Percentiles rank a stretch among this genome's conserved stretches.
phyloP scores from a whole-genome alignment of 2,113 vertebrate species.

The Actenoides lindsayi region DNA sequence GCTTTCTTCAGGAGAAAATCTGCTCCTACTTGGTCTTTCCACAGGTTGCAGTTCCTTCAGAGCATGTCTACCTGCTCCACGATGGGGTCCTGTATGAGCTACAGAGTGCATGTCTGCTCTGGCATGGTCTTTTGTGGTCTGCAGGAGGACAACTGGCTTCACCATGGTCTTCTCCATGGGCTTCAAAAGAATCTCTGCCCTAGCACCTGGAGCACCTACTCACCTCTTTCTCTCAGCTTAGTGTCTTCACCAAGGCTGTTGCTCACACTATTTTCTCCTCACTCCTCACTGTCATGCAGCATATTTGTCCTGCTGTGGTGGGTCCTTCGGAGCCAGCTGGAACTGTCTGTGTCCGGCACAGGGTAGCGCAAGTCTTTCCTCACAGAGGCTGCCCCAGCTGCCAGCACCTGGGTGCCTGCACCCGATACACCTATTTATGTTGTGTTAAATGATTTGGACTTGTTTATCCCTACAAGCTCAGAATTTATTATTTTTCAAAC shows the following conservation, averaged over 20 bases:
- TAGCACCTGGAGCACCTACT: not conserved
- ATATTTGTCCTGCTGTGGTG: not conserved
- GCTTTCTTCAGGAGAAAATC: not conserved
- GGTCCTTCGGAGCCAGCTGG: rapidly evolving
- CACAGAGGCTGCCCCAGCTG: not conserved
- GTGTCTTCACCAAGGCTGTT: not conserved
- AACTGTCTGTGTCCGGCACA: rapidly evolving
- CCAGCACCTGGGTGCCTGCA: too few species aligned
- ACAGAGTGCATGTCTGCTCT: not conserved
- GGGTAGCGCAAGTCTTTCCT: not conserved
- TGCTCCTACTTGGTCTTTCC: not conserved
- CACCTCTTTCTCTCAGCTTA: not conserved
- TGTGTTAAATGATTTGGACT: not conserved
- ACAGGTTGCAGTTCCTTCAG: not conserved
- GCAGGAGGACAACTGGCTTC: not conserved
- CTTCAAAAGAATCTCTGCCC: not conserved
- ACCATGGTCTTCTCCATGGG: not conserved
- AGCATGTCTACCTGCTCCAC: not conserved
- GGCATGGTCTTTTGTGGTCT: not conserved
- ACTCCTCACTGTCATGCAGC: not conserved
- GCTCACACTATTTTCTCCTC: not conserved
- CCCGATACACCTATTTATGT: not conserved
- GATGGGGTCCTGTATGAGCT: not conserved
- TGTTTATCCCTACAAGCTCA: not conserved
- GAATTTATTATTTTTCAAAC: not conserved